These are phyloP conservation scores for Agonopterix subpropinquella DNA, from an alignment of 2,888 invertebrate genomes.

Conservation along the genomic window DNA sequence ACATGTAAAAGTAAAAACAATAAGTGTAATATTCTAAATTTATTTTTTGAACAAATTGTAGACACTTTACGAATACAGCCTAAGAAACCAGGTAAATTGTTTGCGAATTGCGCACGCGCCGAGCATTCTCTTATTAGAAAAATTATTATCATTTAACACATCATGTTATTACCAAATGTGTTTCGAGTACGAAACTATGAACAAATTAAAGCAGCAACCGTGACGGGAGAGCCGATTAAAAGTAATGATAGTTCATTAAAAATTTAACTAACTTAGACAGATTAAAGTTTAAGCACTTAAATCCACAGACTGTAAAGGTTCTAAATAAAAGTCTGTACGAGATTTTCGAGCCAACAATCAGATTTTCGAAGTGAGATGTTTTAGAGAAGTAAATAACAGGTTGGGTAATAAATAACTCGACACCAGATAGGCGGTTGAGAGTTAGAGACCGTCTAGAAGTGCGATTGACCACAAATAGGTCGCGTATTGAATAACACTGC, in stretches of 20 bases:
- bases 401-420: constrained; percentile 20
- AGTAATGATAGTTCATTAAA: constrained; percentile 51
- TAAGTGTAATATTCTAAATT: too few relatives aligned
- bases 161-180: constrained; percentile 23
- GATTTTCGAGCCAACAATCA: not conserved
- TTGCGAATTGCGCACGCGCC: constrained; percentile 2
- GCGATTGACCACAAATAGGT: constrained; percentile 68
- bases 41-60: too few relatives aligned
- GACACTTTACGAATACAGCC: too few relatives aligned
- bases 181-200: constrained; percentile 30
- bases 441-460: constrained; percentile 31
- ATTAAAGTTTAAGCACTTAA: constrained; percentile 14
- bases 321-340: not conserved
- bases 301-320: constrained; percentile 10
- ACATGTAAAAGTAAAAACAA: too few relatives aligned
- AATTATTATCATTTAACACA: constrained; percentile 23
- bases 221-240: constrained; percentile 45
- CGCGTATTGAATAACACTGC: constrained; percentile 66
- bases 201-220: constrained; percentile 44
- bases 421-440: constrained; percentile 26
- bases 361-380: not conserved
- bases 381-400: constrained; percentile 18
- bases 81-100: not conserved
- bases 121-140: constrained; percentile 10
- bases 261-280: constrained; percentile 44